A percentile compares a stretch with the other conserved stretches of the same genome.
Evolutionary conservation across 2,113 vertebrate genomes (phyloP).

Genomic region (Vireo altiloquus): DNA sequence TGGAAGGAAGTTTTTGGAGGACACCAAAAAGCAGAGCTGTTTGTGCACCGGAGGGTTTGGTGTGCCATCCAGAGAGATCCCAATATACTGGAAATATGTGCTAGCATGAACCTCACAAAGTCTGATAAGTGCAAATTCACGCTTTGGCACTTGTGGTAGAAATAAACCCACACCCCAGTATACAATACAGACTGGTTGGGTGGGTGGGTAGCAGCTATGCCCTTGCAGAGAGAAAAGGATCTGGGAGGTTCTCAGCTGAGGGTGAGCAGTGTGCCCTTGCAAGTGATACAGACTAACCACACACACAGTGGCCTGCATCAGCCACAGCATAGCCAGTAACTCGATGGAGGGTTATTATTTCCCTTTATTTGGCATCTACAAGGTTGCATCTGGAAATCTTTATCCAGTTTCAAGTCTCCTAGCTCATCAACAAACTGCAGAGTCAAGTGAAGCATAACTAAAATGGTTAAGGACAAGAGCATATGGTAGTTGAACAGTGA

Average conservation of each 20-base stretch:
- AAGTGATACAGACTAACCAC: not conserved
- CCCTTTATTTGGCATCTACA: not conserved
- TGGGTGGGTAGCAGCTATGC: not conserved
- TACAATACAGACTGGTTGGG: not conserved
- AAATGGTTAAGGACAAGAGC: not conserved
- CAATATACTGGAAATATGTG: not conserved
- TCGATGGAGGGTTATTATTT: not conserved
- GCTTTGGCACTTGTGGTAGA: not conserved
- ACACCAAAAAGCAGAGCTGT: not conserved
- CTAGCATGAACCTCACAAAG: not conserved
- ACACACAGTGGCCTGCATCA: not conserved
- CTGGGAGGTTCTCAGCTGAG: not conserved
- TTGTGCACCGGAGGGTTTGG: fast-evolving
- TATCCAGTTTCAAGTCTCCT: not conserved
- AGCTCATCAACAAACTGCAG: not conserved
- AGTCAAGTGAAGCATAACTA: not conserved
- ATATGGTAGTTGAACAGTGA: not conserved
- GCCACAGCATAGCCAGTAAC: not conserved
- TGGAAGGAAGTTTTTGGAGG: not conserved
- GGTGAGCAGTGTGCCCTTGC: not conserved
- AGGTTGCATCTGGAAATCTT: not conserved
- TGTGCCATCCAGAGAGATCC: not conserved
- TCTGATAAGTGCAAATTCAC: not conserved
- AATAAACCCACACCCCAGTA: fast-evolving
- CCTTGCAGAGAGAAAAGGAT: not conserved